A percentile compares a stretch with the other conserved stretches of the same genome.
Evolutionary conservation across 2,888 invertebrate species (phyloP).

Genomic region (Microdon myrmicae): DNA sequence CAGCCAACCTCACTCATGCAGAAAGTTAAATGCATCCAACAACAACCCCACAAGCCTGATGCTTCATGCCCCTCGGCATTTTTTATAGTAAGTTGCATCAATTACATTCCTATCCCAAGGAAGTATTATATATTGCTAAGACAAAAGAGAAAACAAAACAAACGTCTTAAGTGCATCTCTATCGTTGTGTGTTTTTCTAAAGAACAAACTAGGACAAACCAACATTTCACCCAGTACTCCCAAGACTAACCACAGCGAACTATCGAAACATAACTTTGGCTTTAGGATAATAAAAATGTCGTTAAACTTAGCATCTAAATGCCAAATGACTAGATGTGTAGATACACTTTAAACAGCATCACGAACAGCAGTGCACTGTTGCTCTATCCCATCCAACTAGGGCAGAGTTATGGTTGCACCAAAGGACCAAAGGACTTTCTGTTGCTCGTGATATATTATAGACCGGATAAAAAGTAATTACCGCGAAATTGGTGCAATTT

Average conservation of each 20-base stretch:
- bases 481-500: conserved; percentile 14
- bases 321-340: no score
- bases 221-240: neutral
- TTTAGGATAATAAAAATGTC: conserved; percentile 36
- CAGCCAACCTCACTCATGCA: no score
- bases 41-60: no score
- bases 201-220: conserved; percentile 1
- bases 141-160: conserved; percentile 6
- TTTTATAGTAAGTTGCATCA: no score
- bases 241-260: neutral
- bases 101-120: no score
- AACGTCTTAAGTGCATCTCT: conserved; percentile 24
- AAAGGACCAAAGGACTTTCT: conserved; percentile 3
- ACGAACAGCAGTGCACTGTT: no score
- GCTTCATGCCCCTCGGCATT: no score
- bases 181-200: conserved; percentile 11
- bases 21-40: no score
- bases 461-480: conserved; percentile 18
- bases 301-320: conserved; percentile 33
- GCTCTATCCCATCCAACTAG: no score
- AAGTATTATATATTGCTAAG: no score
- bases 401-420: no score
- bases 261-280: conserved; percentile 24
- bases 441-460: conserved; percentile 5
- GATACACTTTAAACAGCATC: no score